Conservation (phyloP, 2,888 invertebrate genomes). For the Prenolepis imparis region DNA sequence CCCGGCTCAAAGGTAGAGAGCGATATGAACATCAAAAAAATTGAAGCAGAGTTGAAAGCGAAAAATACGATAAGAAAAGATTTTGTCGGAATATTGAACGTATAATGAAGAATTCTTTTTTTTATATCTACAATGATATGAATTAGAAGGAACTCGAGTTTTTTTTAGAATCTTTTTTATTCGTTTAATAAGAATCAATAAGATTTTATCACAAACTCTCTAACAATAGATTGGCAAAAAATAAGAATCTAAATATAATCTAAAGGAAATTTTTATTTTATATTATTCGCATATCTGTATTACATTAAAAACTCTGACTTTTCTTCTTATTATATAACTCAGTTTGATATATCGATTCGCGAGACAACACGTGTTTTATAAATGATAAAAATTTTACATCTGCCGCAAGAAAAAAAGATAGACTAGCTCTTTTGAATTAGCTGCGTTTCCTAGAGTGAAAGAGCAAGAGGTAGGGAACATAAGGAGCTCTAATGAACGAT, state of each 20-base stretch:
- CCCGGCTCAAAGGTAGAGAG: not conserved
- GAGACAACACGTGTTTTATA: not conserved
- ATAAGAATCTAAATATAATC: conserved; percentile 9
- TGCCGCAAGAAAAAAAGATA: not conserved
- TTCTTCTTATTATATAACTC: not conserved
- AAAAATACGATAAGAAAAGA: conserved; percentile 8
- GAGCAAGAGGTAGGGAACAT: conserved; percentile 9
- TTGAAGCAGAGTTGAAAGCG: conserved; percentile 6
- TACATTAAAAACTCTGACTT: not conserved
- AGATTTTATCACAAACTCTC: not conserved
- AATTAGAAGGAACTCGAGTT: not conserved
- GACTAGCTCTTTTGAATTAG: conserved; percentile 46
- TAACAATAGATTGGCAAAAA: not conserved
- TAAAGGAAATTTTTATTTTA: not conserved
- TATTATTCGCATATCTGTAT: not conserved
- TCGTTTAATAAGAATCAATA: not conserved
- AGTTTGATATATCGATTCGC: not conserved
- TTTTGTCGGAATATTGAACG: not conserved
- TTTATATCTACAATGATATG: not conserved
- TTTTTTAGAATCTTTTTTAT: not conserved
- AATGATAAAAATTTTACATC: not conserved
- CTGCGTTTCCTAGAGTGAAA: conserved; percentile 30
- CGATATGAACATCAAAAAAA: not conserved
- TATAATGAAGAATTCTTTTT: not conserved
- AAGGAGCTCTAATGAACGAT: conserved; percentile 32